Conservation (phyloP, 2,888 invertebrate species). For the Dexiosoma caninum region DNA sequence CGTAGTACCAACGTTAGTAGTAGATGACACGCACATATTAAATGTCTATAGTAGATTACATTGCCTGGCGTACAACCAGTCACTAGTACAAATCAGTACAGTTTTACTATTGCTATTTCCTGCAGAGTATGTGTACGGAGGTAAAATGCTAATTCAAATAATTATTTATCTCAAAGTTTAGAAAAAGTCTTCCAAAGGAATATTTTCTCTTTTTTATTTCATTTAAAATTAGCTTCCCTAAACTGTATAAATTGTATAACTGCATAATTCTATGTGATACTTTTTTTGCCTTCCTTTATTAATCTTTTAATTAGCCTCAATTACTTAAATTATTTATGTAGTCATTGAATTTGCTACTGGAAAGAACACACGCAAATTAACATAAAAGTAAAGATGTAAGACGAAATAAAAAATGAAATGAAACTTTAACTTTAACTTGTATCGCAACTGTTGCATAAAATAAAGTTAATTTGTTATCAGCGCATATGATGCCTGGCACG, state of each 20-base stretch:
- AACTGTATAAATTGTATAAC: neutral
- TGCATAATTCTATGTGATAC: neutral
- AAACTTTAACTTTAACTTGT: constrained; percentile 53
- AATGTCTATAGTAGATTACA: too few relatives aligned
- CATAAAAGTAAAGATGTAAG: constrained; percentile 6
- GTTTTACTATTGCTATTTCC: too few relatives aligned
- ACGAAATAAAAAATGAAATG: neutral
- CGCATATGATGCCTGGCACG: constrained; percentile 18
- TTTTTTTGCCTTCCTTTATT: constrained; percentile 12
- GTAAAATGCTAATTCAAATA: neutral
- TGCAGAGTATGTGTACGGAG: too few relatives aligned
- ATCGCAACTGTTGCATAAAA: constrained; percentile 60
- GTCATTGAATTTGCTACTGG: constrained; percentile 41
- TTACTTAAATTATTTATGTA: constrained; percentile 47
- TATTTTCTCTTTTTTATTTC: neutral
- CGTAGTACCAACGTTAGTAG: too few relatives aligned
- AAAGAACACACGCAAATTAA: constrained; percentile 14
- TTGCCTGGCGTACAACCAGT: too few relatives aligned
- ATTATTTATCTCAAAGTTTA: neutral
- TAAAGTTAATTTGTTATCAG: constrained; percentile 60
- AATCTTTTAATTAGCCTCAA: constrained; percentile 54
- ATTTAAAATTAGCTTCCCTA: neutral
- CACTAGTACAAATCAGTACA: too few relatives aligned
- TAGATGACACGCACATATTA: too few relatives aligned
- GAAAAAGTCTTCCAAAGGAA: neutral